A percentile compares a stretch with the other conserved stretches of the same genome.
Evolutionary conservation across 2,888 invertebrate species (phyloP).

Genomic region (Zonitis immaculata): DNA sequence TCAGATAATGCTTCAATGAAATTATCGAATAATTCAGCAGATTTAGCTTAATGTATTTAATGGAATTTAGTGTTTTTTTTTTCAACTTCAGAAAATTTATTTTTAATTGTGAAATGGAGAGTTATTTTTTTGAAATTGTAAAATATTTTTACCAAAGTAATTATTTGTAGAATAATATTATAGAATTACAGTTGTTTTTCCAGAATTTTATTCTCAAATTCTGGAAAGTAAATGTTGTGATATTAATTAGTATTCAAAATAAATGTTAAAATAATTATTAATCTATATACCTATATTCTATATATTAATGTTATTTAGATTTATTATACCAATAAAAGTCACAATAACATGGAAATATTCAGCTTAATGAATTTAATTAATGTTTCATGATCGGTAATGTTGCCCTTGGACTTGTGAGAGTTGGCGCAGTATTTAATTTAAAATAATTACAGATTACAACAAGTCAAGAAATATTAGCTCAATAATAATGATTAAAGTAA

Average conservation of each 20-base stretch:
- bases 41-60: constrained; percentile 32
- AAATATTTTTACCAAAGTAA: constrained; percentile 1
- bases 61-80: constrained; percentile 3
- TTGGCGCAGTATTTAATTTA: constrained; percentile 15
- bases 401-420: constrained; percentile 12
- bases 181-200: background rate
- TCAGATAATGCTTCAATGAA: constrained; percentile 45
- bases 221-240: constrained; percentile 16
- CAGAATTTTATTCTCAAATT: background rate
- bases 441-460: constrained; percentile 17
- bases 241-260: constrained; percentile 12
- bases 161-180: background rate
- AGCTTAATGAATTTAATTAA: constrained; percentile 18
- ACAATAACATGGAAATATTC: constrained; percentile 9
- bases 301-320: background rate
- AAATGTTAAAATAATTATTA: constrained; percentile 5
- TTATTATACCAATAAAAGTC: no score
- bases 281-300: no score
- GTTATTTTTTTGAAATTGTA: background rate
- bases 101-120: background rate
- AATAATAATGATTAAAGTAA: constrained; percentile 18
- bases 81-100: background rate
- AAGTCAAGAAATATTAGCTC: constrained; percentile 9
- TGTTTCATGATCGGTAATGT: constrained; percentile 1
- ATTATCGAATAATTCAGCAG: constrained; percentile 41